Evolutionary conservation across 2,113 vertebrate genomes (phyloP).

Genomic region (Pseudonaja textilis): DNA sequence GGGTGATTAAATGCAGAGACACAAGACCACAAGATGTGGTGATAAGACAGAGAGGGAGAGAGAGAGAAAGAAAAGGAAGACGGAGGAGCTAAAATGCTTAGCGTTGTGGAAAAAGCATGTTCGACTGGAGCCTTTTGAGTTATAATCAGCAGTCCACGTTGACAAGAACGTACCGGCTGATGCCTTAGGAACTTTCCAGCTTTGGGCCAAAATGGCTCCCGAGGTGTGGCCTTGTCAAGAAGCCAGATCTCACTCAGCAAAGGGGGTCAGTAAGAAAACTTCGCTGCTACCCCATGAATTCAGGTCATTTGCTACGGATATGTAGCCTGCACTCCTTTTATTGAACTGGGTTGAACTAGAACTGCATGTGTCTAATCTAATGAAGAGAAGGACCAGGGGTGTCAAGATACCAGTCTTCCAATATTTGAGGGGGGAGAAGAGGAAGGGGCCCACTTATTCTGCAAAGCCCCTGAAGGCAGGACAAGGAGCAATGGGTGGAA

Average conservation of each 20-base stretch:
- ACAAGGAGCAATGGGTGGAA: neutral
- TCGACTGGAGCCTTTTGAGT: neutral
- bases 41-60: neutral
- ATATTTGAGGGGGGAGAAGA: neutral
- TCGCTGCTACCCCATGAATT: neutral
- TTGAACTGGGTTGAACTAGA: neutral
- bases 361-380: neutral
- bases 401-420: neutral
- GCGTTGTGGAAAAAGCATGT: constrained; percentile 6
- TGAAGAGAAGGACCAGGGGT: neutral
- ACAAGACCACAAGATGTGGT: constrained; percentile 15
- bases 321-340: neutral
- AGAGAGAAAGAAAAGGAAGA: neutral
- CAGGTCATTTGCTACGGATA: neutral
- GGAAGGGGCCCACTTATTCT: neutral
- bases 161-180: no score
- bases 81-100: neutral
- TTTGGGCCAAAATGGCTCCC: neutral
- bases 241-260: neutral
- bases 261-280: neutral
- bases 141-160: neutral
- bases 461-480: neutral
- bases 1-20: constrained; percentile 11
- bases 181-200: neutral
- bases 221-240: neutral